Conservation (phyloP, 2,797 vertebrate genomes). For the Pseudotriccus pelzelni region DNA sequence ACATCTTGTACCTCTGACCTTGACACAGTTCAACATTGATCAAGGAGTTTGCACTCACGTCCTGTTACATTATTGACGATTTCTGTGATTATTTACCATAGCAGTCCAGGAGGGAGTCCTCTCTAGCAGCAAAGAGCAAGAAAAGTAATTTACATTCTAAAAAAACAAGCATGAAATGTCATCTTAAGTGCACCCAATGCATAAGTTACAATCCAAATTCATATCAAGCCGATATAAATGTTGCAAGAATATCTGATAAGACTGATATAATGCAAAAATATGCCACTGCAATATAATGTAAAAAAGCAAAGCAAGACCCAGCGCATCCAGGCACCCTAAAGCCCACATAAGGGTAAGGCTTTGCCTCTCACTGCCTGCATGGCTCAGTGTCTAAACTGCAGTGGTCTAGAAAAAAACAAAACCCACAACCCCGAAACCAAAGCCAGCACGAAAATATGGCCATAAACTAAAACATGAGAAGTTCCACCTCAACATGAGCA, state of each 20-base stretch:
- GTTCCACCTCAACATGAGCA: fast-evolving
- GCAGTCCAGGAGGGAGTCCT: neutral
- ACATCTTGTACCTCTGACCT: neutral
- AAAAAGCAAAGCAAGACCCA: neutral
- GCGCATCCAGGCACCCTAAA: neutral
- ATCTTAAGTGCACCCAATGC: neutral
- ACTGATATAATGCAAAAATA: neutral
- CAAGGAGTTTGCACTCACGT: neutral
- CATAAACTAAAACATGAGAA: neutral
- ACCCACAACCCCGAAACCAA: neutral
- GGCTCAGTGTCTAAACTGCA: neutral
- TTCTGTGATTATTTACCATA: neutral
- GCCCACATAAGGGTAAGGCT: neutral
- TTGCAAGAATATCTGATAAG: neutral
- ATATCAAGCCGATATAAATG: neutral
- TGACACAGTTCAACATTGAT: neutral
- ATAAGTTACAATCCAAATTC: neutral
- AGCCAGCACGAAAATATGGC: neutral
- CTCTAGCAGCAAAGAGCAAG: neutral
- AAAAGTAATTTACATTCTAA: neutral
- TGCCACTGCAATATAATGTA: neutral
- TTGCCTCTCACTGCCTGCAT: neutral
- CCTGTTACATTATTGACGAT: neutral
- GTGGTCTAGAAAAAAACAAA: neutral
- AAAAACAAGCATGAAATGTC: neutral